These are phyloP conservation scores for Tenthredo notha DNA, from an alignment of 2,888 invertebrate species.

Conservation along the genomic window DNA sequence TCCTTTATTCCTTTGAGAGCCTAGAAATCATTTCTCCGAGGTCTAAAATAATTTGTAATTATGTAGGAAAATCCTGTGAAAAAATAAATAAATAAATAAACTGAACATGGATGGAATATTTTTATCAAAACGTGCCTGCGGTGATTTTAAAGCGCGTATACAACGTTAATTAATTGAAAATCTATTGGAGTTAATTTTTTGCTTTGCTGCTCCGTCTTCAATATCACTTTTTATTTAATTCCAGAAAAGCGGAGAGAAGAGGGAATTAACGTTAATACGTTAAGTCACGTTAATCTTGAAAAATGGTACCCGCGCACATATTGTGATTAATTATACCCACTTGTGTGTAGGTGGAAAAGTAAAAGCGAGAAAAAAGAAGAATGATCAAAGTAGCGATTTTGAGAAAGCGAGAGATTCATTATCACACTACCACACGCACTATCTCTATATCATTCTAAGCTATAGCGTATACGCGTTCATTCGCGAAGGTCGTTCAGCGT, in stretches of 20 bases:
- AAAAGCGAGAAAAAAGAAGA: not conserved
- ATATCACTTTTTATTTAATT: not conserved
- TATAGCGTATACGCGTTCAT: not conserved
- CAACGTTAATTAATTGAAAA: not conserved
- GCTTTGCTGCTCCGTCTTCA: not conserved
- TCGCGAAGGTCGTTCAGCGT: conserved; percentile 12
- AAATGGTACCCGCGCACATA: not conserved
- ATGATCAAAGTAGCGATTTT: not conserved
- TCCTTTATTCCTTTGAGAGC: no score
- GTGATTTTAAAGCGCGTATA: no score
- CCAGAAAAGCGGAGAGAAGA: not conserved
- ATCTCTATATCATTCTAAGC: not conserved
- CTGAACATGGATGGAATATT: no score
- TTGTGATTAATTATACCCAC: not conserved
- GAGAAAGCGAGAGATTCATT: not conserved
- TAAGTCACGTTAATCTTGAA: not conserved
- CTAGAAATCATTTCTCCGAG: no score
- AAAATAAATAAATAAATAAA: no score
- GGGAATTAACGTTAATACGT: not conserved
- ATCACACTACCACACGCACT: not conserved
- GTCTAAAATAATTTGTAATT: no score
- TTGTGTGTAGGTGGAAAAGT: not conserved
- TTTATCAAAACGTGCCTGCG: no score
- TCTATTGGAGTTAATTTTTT: not conserved
- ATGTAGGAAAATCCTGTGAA: no score